These are phyloP conservation scores for Chiloscyllium plagiosum DNA, from an alignment of 2,113 vertebrate genomes.

Conservation along the genomic window DNA sequence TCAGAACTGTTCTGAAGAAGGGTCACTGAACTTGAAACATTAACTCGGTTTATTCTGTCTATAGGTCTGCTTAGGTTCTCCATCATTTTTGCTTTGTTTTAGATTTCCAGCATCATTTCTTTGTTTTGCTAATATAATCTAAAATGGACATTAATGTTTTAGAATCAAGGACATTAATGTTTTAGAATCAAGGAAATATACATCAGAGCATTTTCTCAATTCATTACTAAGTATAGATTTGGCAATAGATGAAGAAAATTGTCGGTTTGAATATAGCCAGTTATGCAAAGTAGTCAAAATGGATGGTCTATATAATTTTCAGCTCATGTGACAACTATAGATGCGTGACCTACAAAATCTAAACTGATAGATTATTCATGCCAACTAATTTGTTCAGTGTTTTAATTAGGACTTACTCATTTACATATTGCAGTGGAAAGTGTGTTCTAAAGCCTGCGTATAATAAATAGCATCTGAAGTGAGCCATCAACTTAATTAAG, in stretches of 20 bases:
- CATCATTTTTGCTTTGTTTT: too few species aligned
- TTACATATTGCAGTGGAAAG: constrained; percentile 49
- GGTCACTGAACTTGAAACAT: too few species aligned
- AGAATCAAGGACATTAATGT: neutral
- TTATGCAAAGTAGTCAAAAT: constrained; percentile 37
- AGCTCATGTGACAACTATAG: constrained; percentile 47
- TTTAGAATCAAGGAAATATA: neutral
- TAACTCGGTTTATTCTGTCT: too few species aligned
- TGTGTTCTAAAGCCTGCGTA: constrained; percentile 46
- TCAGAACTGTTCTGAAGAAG: too few species aligned
- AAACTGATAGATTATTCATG: constrained; percentile 59
- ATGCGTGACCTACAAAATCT: constrained; percentile 49
- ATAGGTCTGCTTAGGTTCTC: too few species aligned
- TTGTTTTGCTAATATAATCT: neutral
- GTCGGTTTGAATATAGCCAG: neutral
- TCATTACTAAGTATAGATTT: neutral
- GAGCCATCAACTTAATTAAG: constrained; percentile 57
- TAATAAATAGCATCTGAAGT: constrained; percentile 53
- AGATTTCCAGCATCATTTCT: too few species aligned
- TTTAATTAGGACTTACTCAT: constrained; percentile 59
- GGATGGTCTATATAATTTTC: constrained; percentile 50
- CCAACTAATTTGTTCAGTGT: constrained; percentile 51
- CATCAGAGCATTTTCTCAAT: neutral
- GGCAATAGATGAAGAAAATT: neutral
- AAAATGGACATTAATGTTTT: neutral